phyloP scores from a whole-genome alignment of 2,113 vertebrate species.

The Melanocharis versteri region DNA sequence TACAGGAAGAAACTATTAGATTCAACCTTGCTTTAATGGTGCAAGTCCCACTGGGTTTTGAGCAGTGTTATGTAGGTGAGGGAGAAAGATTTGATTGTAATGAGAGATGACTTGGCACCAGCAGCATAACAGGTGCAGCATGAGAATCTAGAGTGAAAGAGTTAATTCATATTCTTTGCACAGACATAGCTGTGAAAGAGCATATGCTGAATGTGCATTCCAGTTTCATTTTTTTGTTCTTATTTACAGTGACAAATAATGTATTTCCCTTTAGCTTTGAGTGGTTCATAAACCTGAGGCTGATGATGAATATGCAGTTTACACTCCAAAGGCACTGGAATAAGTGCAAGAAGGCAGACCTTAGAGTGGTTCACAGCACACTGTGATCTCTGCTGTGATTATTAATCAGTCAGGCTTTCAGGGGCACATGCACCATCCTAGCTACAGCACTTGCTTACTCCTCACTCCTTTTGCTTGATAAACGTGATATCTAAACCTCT shows the following conservation, averaged over 20 bases:
- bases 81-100: slow-evolving; percentile 32
- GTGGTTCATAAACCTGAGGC: slow-evolving; percentile 23
- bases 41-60: neutral
- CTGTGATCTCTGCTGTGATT: neutral
- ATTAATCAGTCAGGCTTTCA: slow-evolving; percentile 30
- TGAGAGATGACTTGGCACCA: neutral
- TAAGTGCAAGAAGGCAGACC: slow-evolving; percentile 1
- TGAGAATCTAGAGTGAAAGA: neutral
- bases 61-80: neutral
- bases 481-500: neutral
- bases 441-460: neutral
- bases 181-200: neutral
- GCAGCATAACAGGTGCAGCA: neutral
- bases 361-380: neutral
- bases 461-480: neutral
- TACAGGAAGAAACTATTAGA: neutral
- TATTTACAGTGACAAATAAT: slow-evolving; percentile 38
- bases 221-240: neutral
- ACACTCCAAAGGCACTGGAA: slow-evolving; percentile 3
- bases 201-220: neutral
- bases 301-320: slow-evolving; percentile 11
- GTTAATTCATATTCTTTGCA: slow-evolving; percentile 39
- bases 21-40: slow-evolving; percentile 17
- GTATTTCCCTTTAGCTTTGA: slow-evolving; percentile 16
- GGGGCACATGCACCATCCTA: neutral